Percentiles rank a stretch among this genome's conserved stretches.
phyloP scores from a whole-genome alignment of 2,797 vertebrate species.

The Alauda arvensis region DNA sequence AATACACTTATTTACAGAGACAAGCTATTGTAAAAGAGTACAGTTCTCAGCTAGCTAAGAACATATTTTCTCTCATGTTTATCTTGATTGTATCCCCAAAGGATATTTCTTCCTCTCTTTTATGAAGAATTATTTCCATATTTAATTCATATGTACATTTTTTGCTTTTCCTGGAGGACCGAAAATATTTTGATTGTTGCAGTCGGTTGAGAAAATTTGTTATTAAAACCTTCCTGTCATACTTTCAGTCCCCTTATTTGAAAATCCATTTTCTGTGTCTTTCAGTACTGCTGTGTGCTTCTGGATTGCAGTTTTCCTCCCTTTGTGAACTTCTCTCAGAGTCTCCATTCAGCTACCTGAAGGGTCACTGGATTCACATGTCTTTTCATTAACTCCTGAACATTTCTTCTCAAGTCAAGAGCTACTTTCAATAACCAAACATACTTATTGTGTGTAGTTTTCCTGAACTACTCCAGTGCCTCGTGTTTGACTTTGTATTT shows the following conservation, averaged over 20 bases:
- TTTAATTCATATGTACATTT: conserved; percentile 1
- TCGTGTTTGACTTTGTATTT: neutral
- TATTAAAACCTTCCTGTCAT: neutral
- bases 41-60: neutral
- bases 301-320: neutral
- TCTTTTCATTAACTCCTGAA: neutral
- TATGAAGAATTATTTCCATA: neutral
- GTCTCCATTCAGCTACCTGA: neutral
- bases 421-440: neutral
- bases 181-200: neutral
- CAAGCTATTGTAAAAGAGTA: neutral
- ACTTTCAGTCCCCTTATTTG: neutral
- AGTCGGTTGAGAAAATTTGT: neutral
- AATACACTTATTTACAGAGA: neutral
- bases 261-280: neutral
- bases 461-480: neutral
- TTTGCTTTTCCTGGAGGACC: neutral
- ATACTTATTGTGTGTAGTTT: accelerated
- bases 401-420: neutral
- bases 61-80: neutral
- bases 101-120: neutral
- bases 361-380: neutral
- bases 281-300: neutral
- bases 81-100: neutral
- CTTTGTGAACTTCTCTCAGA: neutral